These are phyloP conservation scores for Gandaritis pyraliata DNA, from an alignment of 2,888 invertebrate genomes.

Conservation along the genomic window DNA sequence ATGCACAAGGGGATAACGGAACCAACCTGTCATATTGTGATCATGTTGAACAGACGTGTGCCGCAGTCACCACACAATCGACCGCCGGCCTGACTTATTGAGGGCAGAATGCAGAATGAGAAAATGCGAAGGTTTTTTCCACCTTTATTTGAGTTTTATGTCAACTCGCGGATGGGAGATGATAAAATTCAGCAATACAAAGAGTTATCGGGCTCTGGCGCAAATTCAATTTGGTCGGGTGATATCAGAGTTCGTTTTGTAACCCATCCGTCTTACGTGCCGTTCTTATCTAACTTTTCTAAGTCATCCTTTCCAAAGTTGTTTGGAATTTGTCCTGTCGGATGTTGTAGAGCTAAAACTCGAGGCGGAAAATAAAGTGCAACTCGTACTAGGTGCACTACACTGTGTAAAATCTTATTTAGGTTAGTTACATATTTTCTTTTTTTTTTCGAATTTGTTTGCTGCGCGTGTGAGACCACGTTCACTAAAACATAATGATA, in stretches of 20 bases:
- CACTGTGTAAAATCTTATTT: no score
- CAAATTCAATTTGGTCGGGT: conserved; percentile 50
- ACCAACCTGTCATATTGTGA: conserved; percentile 71
- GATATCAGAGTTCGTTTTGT: conserved; percentile 37
- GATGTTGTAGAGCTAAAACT: conserved; percentile 10
- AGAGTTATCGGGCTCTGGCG: conserved; percentile 48
- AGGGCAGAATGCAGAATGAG: conserved; percentile 36
- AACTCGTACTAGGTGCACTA: not conserved
- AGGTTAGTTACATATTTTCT: no score
- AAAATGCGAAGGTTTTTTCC: conserved; percentile 40
- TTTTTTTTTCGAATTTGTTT: no score
- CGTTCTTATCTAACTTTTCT: conserved; percentile 36
- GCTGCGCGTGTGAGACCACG: no score
- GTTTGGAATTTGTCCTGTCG: conserved; percentile 32
- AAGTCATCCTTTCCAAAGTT: conserved; percentile 35
- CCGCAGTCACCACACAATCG: conserved; percentile 45
- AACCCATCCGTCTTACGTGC: conserved; percentile 43
- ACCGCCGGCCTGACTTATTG: conserved; percentile 38
- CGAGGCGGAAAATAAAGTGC: conserved; percentile 4
- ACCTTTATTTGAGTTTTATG: conserved; percentile 51
- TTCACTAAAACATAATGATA: no score
- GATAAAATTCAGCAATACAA: conserved; percentile 55
- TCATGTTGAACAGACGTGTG: conserved; percentile 46
- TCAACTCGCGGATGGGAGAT: conserved; percentile 41
- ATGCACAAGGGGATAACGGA: conserved; percentile 70